Conservation (phyloP, 2,113 vertebrate species). For the Mixornis gularis region DNA sequence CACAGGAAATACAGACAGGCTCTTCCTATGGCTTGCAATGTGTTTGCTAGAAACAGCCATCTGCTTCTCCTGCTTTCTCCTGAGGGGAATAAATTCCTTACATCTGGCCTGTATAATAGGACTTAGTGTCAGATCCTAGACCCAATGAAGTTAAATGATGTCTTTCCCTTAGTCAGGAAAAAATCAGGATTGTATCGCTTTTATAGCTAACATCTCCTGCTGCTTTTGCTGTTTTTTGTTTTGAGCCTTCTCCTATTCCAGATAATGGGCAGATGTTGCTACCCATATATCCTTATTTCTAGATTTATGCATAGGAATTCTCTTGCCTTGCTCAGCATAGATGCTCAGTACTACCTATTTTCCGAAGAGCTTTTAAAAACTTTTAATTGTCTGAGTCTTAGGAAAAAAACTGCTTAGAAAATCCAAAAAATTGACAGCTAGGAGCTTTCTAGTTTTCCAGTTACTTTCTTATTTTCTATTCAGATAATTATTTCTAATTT, state of each 20-base stretch:
- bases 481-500: not conserved
- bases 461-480: not conserved
- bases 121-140: conserved; percentile 40
- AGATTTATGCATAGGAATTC: conserved; percentile 37
- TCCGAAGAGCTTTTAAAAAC: not conserved
- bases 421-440: not conserved
- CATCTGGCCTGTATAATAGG: conserved; percentile 52
- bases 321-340: conserved; percentile 6
- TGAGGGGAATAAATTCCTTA: conserved; percentile 49
- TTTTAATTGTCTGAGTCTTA: conserved; percentile 1
- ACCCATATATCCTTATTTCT: conserved; percentile 33
- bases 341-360: not conserved
- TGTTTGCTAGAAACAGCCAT: conserved; percentile 48
- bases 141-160: conserved; percentile 54
- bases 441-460: not conserved
- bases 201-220: conserved; percentile 45
- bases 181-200: conserved; percentile 28
- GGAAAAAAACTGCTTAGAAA: not conserved
- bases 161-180: conserved; percentile 64
- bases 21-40: conserved; percentile 27
- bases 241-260: not conserved
- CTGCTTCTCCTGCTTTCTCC: conserved; percentile 43
- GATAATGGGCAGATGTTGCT: conserved; percentile 53
- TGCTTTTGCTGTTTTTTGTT: not conserved
- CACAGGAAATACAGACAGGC: conserved; percentile 13